Conservation (phyloP, 2,888 invertebrate species). For the Pristionchus arcanus region DNA sequence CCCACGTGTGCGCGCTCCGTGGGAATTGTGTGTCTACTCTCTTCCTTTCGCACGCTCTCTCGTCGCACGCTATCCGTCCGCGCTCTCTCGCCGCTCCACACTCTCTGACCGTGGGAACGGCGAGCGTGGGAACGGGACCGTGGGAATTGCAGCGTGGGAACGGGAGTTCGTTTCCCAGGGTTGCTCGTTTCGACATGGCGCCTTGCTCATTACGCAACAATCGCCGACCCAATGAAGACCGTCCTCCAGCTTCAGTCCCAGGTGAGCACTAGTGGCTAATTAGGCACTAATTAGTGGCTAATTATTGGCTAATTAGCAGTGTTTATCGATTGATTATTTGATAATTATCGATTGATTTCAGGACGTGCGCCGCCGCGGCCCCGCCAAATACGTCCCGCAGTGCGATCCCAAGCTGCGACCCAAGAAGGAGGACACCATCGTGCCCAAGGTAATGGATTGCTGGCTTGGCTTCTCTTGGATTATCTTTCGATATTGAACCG, state of each 20-base stretch:
- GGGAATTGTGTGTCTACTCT: neutral
- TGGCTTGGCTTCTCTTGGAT: neutral
- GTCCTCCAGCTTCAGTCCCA: neutral
- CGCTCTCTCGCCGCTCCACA: neutral
- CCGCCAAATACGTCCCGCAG: neutral
- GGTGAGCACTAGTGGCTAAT: neutral
- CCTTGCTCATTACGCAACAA: neutral
- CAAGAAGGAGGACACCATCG: neutral
- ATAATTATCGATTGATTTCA: neutral
- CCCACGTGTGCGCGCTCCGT: constrained; percentile 37
- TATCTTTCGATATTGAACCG: neutral
- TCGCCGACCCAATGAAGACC: neutral
- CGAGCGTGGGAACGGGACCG: neutral
- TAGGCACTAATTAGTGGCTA: neutral
- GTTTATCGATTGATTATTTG: constrained; percentile 6
- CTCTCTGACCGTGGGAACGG: constrained; percentile 9
- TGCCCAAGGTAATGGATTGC: constrained; percentile 8
- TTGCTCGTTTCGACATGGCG: neutral
- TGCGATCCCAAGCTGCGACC: constrained; percentile 7
- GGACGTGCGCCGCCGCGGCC: constrained; percentile 4
- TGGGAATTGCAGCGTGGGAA: neutral
- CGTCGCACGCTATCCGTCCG: neutral
- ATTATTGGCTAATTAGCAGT: neutral
- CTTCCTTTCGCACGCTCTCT: neutral
- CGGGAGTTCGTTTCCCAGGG: neutral